Evolutionary conservation across 2,797 vertebrate species (phyloP), one percentile per base, ranked within the genome.

Genomic region (Liparis tanakae): DNA sequence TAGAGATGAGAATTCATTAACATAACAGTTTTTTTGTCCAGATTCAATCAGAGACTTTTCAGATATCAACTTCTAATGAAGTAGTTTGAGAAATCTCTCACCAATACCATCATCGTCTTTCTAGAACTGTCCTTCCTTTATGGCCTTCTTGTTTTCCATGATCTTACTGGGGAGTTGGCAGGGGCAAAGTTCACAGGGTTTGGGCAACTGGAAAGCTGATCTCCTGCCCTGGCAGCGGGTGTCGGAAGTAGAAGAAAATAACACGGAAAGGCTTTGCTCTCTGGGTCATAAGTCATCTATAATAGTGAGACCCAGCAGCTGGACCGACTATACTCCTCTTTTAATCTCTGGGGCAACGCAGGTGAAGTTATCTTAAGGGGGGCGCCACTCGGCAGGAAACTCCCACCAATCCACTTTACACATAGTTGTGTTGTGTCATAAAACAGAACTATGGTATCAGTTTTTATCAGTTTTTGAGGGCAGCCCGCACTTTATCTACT

Each of bases 161-260:
- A 60, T 43, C 72, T 74, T 67, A 30, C 53, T 36, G n/a, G 44
- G 46, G 43, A 58, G 74, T 25, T 62, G 68, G 34, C 54, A 65
- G 74, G 83, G 80, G 33, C 73, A 89, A 85, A 85, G 85, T 67
- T 85, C 76, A 74, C 34, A 36, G 51, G 61, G 68, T 75, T 70
- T 75, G 48, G 15, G 65, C 72, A 76, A 54, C 70, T 78, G 78
- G 88, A 86, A 82, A 85, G 73, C 69, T 73, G 79, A 90, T 86
- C 78, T 70, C 12, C 18, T 64, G 64, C 46, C 78, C 60, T 73
- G 67, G 75, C 70, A 69, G 63, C 10, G 53, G 70, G 73, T 89
- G 84, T 81, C 43, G 64, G 80, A 92, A 90, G 87, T 92, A 56
- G 66, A 34, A 69, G 44, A 73, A 86, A 86, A 85, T 83, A 70